phyloP scores from a whole-genome alignment of 2,113 vertebrate genomes.

The Grammomys surdaster region DNA sequence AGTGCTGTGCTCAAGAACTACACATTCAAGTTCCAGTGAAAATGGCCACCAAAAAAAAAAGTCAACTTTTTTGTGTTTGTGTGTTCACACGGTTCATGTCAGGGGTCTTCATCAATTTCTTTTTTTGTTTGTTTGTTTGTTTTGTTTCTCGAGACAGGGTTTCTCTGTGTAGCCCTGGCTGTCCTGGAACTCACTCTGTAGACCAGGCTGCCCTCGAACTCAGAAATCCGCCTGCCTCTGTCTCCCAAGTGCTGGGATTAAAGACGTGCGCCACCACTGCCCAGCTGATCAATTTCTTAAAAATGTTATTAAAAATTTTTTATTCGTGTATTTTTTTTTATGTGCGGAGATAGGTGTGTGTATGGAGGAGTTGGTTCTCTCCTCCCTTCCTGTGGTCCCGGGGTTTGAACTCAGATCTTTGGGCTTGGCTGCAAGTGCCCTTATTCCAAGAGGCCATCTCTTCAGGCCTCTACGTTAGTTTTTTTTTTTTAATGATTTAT shows the following conservation, averaged over 20 bases:
- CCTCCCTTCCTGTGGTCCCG: neutral
- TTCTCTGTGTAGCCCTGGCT: too few relatives aligned
- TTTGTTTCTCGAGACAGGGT: too few relatives aligned
- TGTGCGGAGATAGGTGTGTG: neutral
- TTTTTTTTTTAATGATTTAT: too few relatives aligned
- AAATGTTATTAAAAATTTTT: too few relatives aligned
- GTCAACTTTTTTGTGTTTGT: neutral
- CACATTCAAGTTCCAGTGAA: neutral
- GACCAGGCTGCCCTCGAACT: too few relatives aligned
- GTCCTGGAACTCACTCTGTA: too few relatives aligned
- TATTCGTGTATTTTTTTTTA: neutral
- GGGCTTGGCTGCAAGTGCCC: neutral
- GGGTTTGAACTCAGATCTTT: neutral
- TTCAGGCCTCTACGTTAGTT: neutral
- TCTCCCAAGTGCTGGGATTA: too few relatives aligned
- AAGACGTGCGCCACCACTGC: too few relatives aligned
- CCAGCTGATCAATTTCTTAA: too few relatives aligned
- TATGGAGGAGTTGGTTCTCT: neutral
- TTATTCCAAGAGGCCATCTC: neutral
- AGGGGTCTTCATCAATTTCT: neutral
- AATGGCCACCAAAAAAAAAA: neutral
- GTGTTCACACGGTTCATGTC: neutral
- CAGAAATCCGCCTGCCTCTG: too few relatives aligned
- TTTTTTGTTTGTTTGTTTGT: too few relatives aligned
- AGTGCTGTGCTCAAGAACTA: neutral